A percentile compares a stretch with the other conserved stretches of the same genome.
These are phyloP conservation scores for Myripristis jacobus DNA, from an alignment of 2,797 vertebrate genomes.

Conservation along the genomic window DNA sequence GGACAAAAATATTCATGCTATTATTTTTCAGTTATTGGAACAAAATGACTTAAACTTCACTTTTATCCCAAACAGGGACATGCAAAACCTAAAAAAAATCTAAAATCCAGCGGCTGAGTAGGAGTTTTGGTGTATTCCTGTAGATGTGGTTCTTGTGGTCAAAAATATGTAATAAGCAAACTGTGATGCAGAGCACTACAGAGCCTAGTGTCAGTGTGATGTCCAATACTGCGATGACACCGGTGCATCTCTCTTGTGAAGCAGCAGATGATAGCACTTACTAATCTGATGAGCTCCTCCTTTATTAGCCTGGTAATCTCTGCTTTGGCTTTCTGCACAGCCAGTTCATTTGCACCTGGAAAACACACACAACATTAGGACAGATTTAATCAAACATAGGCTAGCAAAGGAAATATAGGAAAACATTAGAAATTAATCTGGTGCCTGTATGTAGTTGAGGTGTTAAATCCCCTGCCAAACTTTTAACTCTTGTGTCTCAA, in stretches of 20 bases:
- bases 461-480: no score
- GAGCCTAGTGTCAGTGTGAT: background rate
- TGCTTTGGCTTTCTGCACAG: slow-evolving; percentile 98
- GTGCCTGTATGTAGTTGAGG: no score
- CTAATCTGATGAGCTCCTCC: slow-evolving; percentile 98
- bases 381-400: background rate
- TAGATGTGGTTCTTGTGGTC: background rate
- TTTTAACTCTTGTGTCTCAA: no score
- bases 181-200: background rate
- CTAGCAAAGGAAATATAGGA: no score
- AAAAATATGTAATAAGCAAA: background rate
- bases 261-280: slow-evolving; percentile 75
- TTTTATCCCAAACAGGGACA: background rate
- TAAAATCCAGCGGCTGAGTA: no score
- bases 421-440: background rate
- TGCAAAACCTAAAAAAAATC: background rate
- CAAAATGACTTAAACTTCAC: no score
- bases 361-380: slow-evolving; percentile 32
- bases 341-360: slow-evolving; percentile 96
- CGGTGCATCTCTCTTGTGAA: background rate
- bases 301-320: slow-evolving; percentile 99
- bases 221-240: background rate
- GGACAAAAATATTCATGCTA: no score
- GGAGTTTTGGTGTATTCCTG: background rate
- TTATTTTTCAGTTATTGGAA: no score